Conservation (phyloP, 2,888 invertebrate genomes). For the Perizoma affinitatum region DNA sequence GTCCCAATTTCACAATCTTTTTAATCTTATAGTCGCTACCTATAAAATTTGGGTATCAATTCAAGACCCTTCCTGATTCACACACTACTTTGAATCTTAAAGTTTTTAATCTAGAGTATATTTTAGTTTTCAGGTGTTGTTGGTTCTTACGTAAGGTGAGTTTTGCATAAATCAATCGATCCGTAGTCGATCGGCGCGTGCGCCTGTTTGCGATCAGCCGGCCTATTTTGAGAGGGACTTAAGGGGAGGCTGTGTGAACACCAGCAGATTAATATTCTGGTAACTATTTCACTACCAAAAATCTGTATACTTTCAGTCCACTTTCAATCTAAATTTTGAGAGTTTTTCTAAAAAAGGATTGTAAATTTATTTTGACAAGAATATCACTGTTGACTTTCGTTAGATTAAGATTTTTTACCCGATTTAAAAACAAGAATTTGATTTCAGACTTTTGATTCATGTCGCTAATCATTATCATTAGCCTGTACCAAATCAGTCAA, state of each 20-base stretch:
- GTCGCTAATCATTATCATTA: no score
- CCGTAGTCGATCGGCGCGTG: constrained; percentile 66
- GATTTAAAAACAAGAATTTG: no score
- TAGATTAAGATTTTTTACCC: no score
- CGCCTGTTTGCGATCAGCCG: constrained; percentile 70
- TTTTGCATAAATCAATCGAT: constrained; percentile 78
- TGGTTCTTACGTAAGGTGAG: constrained; percentile 25
- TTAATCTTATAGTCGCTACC: constrained; percentile 14
- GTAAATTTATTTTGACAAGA: no score
- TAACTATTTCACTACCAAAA: no score
- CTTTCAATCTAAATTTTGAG: no score
- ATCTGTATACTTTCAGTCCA: no score
- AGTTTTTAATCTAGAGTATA: neutral
- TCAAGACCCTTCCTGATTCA: neutral
- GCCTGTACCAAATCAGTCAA: no score
- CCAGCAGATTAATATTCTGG: no score
- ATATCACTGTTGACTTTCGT: no score
- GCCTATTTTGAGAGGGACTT: constrained; percentile 65
- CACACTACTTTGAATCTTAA: neutral
- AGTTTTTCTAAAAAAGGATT: no score
- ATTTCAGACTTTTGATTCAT: no score
- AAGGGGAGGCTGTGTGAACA: constrained; percentile 50
- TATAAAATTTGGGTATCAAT: constrained; percentile 9
- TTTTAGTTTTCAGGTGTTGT: neutral
- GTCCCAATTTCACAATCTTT: constrained; percentile 20